Conservation (phyloP, 2,888 invertebrate species). For the Creontiades dilutus region DNA sequence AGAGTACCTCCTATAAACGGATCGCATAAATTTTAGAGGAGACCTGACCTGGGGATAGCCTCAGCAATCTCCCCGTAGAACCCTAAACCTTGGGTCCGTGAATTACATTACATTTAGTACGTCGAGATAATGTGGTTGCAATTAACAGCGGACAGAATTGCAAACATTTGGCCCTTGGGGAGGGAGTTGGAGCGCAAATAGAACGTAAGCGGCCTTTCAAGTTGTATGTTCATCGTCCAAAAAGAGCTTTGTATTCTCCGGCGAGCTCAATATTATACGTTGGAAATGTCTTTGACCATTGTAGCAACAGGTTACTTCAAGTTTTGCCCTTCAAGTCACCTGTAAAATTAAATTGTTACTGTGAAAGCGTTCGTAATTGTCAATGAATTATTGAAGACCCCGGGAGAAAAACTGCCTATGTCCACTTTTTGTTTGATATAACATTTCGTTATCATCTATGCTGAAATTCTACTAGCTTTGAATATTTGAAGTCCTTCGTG, state of each 20-base stretch:
- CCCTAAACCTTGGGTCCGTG: constrained; percentile 1
- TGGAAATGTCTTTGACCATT: no score
- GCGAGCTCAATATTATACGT: background rate
- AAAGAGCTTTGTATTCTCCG: background rate
- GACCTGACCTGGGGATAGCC: background rate
- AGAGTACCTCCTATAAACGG: background rate
- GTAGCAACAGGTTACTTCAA: no score
- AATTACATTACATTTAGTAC: background rate
- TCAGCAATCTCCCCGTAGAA: background rate
- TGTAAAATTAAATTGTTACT: no score
- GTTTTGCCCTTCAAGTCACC: no score
- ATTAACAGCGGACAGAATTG: background rate
- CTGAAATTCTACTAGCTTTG: no score
- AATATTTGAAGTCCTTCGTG: no score
- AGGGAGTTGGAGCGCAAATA: background rate
- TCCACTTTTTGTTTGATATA: no score
- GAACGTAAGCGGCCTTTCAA: background rate
- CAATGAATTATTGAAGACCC: no score
- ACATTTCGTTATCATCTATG: no score
- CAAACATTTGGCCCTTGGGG: background rate
- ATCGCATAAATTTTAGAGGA: constrained; percentile 2
- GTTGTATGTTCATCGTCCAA: background rate
- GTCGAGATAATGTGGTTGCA: constrained; percentile 32
- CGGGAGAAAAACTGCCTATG: no score
- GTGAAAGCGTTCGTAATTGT: no score